phyloP scores from a whole-genome alignment of 2,888 invertebrate genomes.

The Ditula angustiorana region DNA sequence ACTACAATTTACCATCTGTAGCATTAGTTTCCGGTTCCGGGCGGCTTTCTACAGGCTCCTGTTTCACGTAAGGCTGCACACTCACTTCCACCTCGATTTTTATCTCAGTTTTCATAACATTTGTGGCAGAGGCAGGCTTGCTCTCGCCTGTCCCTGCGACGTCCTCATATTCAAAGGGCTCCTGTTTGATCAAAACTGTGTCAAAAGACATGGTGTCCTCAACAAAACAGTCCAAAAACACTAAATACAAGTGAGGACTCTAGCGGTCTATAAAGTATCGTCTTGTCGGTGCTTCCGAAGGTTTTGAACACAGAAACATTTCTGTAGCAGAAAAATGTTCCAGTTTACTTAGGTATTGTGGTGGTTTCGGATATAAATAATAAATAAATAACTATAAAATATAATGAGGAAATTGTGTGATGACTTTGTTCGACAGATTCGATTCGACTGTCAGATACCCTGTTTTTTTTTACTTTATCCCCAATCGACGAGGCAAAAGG shows the following conservation, averaged over 20 bases:
- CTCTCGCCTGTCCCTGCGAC: not conserved
- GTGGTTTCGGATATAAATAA: too few relatives aligned
- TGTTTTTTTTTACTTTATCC: not conserved
- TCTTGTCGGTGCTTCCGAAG: too few relatives aligned
- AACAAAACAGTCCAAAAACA: not conserved
- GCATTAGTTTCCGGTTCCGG: not conserved
- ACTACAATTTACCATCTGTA: not conserved
- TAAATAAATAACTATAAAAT: too few relatives aligned
- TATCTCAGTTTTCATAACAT: not conserved
- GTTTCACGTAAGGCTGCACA: not conserved
- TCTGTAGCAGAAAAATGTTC: too few relatives aligned
- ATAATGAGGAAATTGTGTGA: too few relatives aligned
- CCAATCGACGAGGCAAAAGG: not conserved
- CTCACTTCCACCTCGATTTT: not conserved
- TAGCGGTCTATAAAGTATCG: too few relatives aligned
- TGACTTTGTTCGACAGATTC: too few relatives aligned
- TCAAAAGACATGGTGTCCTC: slow-evolving; percentile 6
- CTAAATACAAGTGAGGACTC: too few relatives aligned
- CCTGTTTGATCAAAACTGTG: slow-evolving; percentile 4
- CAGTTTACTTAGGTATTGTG: too few relatives aligned
- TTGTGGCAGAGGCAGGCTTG: not conserved
- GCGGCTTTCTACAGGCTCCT: not conserved
- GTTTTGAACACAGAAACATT: too few relatives aligned
- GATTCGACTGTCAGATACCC: too few relatives aligned
- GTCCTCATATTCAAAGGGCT: not conserved